Evolutionary conservation across 2,888 invertebrate genomes (phyloP).

Genomic region (Drosophila infuscata): DNA sequence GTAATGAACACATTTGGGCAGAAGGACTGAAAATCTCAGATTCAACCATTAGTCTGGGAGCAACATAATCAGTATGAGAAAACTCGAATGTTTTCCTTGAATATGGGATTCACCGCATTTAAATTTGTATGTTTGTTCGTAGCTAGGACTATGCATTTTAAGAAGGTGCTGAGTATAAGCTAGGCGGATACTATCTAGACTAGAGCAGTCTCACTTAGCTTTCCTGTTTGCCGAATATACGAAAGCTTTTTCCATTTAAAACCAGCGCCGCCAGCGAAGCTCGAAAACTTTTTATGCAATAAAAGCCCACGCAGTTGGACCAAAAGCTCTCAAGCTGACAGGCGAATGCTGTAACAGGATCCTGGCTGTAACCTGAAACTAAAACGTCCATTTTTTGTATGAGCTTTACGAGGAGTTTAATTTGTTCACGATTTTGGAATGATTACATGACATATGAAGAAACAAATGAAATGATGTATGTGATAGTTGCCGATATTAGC

Average conservation of each 20-base stretch:
- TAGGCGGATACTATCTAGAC: not conserved
- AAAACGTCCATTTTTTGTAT: not conserved
- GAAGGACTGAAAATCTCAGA: not conserved
- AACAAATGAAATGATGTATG: not conserved
- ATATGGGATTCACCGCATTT: not conserved
- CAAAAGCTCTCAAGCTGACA: slow-evolving; percentile 19
- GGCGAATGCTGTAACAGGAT: slow-evolving; percentile 13
- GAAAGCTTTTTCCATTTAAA: slow-evolving; percentile 48
- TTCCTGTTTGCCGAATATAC: slow-evolving; percentile 2
- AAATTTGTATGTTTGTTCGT: not conserved
- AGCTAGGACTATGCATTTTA: not conserved
- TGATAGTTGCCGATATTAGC: not conserved
- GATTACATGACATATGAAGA: slow-evolving; percentile 2
- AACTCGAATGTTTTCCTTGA: not conserved
- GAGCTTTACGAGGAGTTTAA: slow-evolving; percentile 3
- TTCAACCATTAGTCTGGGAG: no score
- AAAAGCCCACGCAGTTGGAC: slow-evolving; percentile 8
- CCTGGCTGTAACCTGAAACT: not conserved
- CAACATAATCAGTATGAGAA: not conserved
- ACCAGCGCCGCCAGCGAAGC: slow-evolving; percentile 48
- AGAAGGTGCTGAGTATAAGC: not conserved
- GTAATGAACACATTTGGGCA: not conserved
- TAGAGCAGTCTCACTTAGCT: not conserved
- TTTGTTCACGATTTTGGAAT: slow-evolving; percentile 1
- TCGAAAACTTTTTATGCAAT: slow-evolving; percentile 2